These are phyloP conservation scores for Siniperca undulata DNA, from an alignment of 2,797 vertebrate species.

Conservation along the genomic window DNA sequence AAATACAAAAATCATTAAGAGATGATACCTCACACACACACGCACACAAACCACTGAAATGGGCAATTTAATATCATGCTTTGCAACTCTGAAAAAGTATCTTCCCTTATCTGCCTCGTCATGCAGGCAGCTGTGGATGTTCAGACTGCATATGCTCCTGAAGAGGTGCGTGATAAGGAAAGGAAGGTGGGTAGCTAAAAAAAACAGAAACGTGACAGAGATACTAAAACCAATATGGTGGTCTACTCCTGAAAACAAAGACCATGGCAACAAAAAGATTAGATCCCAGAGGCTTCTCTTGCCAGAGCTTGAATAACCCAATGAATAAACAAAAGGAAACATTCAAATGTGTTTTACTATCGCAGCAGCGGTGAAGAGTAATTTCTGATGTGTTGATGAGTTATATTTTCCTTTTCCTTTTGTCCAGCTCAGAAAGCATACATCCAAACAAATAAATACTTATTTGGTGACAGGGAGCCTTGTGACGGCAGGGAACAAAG, in stretches of 20 bases:
- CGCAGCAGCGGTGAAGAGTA: background rate
- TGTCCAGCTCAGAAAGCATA: background rate
- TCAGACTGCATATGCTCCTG: constrained; percentile 52
- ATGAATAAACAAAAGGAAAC: constrained; percentile 7
- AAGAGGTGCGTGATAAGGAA: constrained; percentile 60
- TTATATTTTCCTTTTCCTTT: background rate
- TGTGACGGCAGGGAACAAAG: background rate
- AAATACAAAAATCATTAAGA: constrained; percentile 20
- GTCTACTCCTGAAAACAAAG: constrained; percentile 28
- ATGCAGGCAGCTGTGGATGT: constrained; percentile 60
- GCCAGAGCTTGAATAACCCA: background rate
- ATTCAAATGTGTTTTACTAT: background rate
- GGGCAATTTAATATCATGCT: constrained; percentile 78
- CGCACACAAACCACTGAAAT: constrained; percentile 59
- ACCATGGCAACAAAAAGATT: constrained; percentile 5
- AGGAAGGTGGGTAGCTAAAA: constrained; percentile 14
- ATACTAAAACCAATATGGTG: constrained; percentile 35
- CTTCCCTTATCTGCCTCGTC: constrained; percentile 68
- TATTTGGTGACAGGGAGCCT: background rate
- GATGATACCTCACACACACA: constrained; percentile 1
- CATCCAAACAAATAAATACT: background rate
- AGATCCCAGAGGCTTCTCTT: constrained; percentile 2
- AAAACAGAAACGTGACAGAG: constrained; percentile 40
- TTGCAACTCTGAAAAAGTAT: constrained; percentile 65
- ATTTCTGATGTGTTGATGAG: background rate